Evolutionary conservation across 2,888 invertebrate genomes (phyloP).

Genomic region (Cataglyphis cursor): DNA sequence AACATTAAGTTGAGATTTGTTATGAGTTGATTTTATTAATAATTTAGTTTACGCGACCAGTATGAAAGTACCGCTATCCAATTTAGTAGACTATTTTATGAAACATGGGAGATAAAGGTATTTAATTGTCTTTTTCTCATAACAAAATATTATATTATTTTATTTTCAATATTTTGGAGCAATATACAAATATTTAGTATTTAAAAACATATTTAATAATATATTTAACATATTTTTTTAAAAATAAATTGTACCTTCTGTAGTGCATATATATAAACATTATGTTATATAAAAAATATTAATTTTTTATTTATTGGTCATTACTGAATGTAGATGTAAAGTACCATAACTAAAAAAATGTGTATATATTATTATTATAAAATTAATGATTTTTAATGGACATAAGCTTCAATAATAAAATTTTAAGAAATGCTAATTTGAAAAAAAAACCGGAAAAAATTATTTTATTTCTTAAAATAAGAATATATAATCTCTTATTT

Average conservation of each 20-base stretch:
- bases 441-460: background rate
- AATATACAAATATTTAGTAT: background rate
- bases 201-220: background rate
- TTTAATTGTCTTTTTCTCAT: background rate
- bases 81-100: constrained; percentile 60
- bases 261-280: background rate
- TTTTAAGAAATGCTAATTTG: background rate
- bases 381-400: background rate
- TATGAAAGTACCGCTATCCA: constrained; percentile 70
- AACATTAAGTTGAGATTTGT: background rate
- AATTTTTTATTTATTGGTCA: background rate
- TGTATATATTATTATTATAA: background rate
- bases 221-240: background rate
- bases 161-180: background rate
- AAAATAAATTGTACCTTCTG: background rate
- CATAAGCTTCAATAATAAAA: background rate
- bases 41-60: constrained; percentile 65
- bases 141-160: background rate
- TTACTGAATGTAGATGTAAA: background rate
- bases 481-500: background rate
- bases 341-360: background rate
- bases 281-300: background rate
- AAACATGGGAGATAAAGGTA: constrained; percentile 81
- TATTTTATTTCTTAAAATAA: background rate
- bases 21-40: constrained; percentile 41